Evolutionary conservation across 2,113 vertebrate genomes (phyloP).

Genomic region (Camarhynchus parvulus): DNA sequence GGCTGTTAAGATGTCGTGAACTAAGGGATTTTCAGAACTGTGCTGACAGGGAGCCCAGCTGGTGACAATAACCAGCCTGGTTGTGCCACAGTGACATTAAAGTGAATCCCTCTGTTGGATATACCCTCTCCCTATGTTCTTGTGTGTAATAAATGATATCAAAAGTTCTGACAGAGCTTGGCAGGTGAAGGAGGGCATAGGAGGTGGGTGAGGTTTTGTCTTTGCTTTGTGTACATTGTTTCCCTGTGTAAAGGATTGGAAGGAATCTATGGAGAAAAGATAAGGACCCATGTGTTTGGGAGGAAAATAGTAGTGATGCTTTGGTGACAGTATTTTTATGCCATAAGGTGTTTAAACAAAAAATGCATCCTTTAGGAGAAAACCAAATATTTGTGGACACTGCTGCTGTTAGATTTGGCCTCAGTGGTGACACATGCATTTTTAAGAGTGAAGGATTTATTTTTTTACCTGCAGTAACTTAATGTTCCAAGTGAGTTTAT

Average conservation of each 20-base stretch:
- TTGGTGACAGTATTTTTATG: not conserved
- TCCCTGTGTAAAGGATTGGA: not conserved
- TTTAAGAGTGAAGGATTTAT: conserved; percentile 33
- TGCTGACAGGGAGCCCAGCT: not conserved
- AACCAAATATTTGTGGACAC: not conserved
- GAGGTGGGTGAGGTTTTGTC: not conserved
- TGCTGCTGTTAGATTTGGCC: not conserved
- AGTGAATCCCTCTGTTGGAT: not conserved
- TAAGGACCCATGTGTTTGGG: not conserved
- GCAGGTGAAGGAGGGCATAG: not conserved
- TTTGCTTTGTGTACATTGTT: accelerated
- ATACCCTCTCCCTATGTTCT: not conserved
- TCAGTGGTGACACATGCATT: not conserved
- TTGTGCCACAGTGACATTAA: not conserved
- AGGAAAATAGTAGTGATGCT: not conserved
- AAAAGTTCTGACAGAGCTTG: not conserved
- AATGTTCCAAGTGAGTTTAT: conserved; percentile 46
- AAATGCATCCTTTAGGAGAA: not conserved
- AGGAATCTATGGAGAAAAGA: not conserved
- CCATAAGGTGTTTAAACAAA: conserved; percentile 5
- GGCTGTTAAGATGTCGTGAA: not conserved
- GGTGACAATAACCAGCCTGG: not conserved
- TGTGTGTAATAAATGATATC: not conserved
- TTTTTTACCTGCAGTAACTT: conserved; percentile 15
- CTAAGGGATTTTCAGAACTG: not conserved